Evolutionary conservation across 1,140 invertebrate species (phyloP).

Genomic region (Bombus soroeensis): DNA sequence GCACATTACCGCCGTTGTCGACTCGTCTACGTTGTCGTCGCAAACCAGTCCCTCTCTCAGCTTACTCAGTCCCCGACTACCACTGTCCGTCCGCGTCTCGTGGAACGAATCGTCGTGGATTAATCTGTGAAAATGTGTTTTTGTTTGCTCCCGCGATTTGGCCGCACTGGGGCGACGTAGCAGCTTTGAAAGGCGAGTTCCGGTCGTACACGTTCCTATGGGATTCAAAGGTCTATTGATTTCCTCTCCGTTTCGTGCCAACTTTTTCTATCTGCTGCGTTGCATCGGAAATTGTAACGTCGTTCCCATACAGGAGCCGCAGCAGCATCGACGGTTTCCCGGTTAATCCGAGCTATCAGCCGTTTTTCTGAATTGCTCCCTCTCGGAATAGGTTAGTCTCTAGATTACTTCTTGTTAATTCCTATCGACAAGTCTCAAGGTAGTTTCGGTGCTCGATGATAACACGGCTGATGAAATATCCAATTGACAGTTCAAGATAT

Average conservation of each 20-base stretch:
- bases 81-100: not conserved
- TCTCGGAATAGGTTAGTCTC: not conserved
- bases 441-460: constrained; percentile 1
- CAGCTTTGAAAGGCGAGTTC: constrained; percentile 38
- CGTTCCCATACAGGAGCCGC: constrained; percentile 37
- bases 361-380: constrained; percentile 11
- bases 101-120: constrained; percentile 31
- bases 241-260: constrained; percentile 41
- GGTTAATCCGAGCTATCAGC: constrained; percentile 10
- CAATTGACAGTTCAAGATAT: constrained; percentile 11
- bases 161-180: constrained; percentile 1
- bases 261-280: not conserved
- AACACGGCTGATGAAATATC: constrained; percentile 23
- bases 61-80: not conserved
- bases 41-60: not conserved
- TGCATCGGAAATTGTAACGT: constrained; percentile 60
- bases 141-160: constrained; percentile 33
- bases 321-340: constrained; percentile 17
- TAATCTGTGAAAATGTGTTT: constrained; percentile 61
- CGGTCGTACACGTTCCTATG: not conserved
- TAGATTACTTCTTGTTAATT: constrained; percentile 29
- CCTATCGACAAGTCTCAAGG: not conserved
- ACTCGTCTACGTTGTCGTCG: not conserved
- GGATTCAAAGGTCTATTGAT: constrained; percentile 61
- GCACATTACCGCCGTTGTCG: not conserved